phyloP scores from a whole-genome alignment of 2,113 vertebrate species.

The Corynorhinus townsendii region DNA sequence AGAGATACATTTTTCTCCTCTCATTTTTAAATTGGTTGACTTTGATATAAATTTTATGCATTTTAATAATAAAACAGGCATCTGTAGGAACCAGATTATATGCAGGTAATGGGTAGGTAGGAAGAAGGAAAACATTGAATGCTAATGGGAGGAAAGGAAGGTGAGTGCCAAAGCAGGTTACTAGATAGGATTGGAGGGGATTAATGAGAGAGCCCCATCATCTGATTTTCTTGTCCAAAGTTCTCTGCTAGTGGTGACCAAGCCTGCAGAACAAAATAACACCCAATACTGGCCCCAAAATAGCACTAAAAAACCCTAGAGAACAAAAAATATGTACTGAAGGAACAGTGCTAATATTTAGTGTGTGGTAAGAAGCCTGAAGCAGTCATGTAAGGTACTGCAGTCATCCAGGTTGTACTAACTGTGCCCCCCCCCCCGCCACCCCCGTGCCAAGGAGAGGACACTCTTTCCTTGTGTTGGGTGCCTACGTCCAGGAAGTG shows the following conservation, averaged over 20 bases:
- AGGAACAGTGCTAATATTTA: not conserved
- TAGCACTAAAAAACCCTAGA: not conserved
- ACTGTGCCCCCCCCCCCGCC: not conserved
- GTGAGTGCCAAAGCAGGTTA: accelerated
- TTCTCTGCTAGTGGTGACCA: not conserved
- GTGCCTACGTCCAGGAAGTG: not conserved
- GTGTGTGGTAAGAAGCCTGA: not conserved
- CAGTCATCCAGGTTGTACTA: not conserved
- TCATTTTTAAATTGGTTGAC: not conserved
- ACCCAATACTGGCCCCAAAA: not conserved
- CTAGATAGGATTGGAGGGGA: too few species aligned
- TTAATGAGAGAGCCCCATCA: accelerated
- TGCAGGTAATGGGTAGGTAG: too few species aligned
- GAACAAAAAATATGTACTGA: not conserved
- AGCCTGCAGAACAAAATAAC: not conserved
- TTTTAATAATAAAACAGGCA: not conserved
- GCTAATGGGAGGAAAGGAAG: not conserved
- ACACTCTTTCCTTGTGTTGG: not conserved
- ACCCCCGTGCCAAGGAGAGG: not conserved
- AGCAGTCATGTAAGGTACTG: not conserved
- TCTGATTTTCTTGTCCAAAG: not conserved
- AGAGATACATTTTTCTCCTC: not conserved
- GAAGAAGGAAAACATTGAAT: not conserved
- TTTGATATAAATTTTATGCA: not conserved
- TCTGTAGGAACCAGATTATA: too few species aligned